Evolutionary conservation across 2,888 invertebrate genomes (phyloP).

Genomic region (Tiphia femorata): DNA sequence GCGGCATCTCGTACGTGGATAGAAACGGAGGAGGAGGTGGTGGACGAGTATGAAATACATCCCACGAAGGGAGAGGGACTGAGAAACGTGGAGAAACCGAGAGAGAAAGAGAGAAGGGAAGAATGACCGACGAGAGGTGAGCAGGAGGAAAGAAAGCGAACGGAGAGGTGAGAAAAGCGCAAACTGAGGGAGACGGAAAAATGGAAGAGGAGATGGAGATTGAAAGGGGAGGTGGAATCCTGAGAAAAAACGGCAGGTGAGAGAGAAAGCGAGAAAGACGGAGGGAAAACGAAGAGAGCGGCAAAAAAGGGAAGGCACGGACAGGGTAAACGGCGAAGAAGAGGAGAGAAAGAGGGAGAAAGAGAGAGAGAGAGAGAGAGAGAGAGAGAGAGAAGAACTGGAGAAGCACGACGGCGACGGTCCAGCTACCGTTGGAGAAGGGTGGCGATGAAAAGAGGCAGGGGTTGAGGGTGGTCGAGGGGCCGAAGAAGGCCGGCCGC

Average conservation of each 20-base stretch:
- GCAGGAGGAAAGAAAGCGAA: not conserved
- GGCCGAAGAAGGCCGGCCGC: not conserved
- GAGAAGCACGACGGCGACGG: not conserved
- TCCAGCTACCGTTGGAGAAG: not conserved
- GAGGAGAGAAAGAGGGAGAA: not conserved
- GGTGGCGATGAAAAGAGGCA: not conserved
- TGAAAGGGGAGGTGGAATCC: too few species aligned
- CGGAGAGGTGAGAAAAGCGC: not conserved
- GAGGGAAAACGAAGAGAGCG: conserved; percentile 11
- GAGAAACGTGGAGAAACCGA: not conserved
- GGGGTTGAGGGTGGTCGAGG: not conserved
- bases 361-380: not conserved
- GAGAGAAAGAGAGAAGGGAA: not conserved
- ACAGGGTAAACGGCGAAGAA: conserved; percentile 18
- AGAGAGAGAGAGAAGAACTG: not conserved
- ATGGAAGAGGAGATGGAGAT: conserved; percentile 13
- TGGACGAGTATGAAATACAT: not conserved
- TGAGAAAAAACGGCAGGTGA: too few species aligned
- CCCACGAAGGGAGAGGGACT: not conserved
- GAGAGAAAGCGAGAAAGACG: conserved; percentile 8
- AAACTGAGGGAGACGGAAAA: conserved; percentile 5
- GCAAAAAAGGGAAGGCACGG: not conserved
- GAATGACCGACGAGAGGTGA: conserved; percentile 8
- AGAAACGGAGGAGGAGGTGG: conserved; percentile 16
- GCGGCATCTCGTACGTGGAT: conserved; percentile 34